Conservation (phyloP, 2,888 invertebrate species). For the Cartodere bifasciata region DNA sequence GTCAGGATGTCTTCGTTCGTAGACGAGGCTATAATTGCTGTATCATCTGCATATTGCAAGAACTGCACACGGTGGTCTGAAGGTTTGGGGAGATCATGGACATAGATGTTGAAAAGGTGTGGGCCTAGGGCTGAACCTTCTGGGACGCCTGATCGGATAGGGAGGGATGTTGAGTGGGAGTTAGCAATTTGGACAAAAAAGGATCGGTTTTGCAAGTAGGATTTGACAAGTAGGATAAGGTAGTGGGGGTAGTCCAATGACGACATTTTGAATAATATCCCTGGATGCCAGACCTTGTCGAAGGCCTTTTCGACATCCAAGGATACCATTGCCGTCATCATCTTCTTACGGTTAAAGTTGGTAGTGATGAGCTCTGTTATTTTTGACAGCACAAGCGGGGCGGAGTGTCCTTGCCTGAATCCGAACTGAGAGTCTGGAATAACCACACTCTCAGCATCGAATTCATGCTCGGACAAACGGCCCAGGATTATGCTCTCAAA, state of each 20-base stretch:
- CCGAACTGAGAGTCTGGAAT: slow-evolving; percentile 19
- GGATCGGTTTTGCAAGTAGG: slow-evolving; percentile 18
- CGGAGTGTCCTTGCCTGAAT: slow-evolving; percentile 21
- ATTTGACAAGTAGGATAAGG: slow-evolving; percentile 18
- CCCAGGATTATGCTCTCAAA: slow-evolving; percentile 12
- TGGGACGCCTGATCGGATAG: no score
- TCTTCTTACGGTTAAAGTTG: slow-evolving; percentile 19
- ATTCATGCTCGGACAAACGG: slow-evolving; percentile 7
- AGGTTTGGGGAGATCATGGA: no score
- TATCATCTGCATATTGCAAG: no score
- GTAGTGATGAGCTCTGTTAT: slow-evolving; percentile 19
- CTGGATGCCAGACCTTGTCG: slow-evolving; percentile 24
- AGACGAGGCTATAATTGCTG: no score
- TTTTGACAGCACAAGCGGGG: slow-evolving; percentile 20
- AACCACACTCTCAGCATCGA: slow-evolving; percentile 11
- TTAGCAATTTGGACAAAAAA: slow-evolving; percentile 17
- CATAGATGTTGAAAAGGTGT: no score
- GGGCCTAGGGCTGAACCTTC: no score
- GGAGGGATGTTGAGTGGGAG: no score
- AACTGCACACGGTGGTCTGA: no score
- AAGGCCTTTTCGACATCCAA: slow-evolving; percentile 28
- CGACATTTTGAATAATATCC: slow-evolving; percentile 22
- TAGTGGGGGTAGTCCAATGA: slow-evolving; percentile 14
- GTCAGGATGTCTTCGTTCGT: no score
- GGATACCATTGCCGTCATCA: slow-evolving; percentile 21